Base-by-base conservation (phyloP, 1,140 invertebrate species). In the Conus betulinus region DNA sequence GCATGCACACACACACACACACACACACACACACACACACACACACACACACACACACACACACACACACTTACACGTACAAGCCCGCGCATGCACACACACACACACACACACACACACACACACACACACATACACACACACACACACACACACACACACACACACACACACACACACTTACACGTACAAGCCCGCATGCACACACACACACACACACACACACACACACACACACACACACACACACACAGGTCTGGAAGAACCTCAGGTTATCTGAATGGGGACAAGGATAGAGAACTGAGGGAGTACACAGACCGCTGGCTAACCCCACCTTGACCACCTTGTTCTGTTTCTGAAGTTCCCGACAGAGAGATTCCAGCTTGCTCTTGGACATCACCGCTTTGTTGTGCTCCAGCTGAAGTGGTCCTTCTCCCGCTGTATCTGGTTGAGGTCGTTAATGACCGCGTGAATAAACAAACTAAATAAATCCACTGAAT, bases 341-440 rank as follows among this genome's bases (percentile, higher is more conserved):
- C 67, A 97, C 96, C 95, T 98, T 98, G 93, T 98, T 98, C 93
- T 98, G 97, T 93, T 97, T 97, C 94, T 99, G 98, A 74, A 99
- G 96, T 94, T 99, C 98, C 52, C 98, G 95, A 94, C 98, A 99
- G 5, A 99, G 95, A 94, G 97, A 97, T 94, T 99, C 98, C 82
- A 99, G 95, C 93, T 98, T 97, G 82, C 97, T 97, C 88, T 97
- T 97, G 53, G 98, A 97, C 60, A 98, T 96, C 74, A 98, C 96
- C 83, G 97, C 97, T 94, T 98, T 98, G 89, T 97, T 98, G 89
- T 97, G 97, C 92, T 98, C 98, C 57, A 96, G 95, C 93, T 98
- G 97, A 57, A 98, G 91, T 97, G 97, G 91, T 98, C 98, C 93
- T 98, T 98, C 91, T 98, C 98, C 89, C 97, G 96, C 63, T 96